Base-by-base conservation (phyloP, 1,140 invertebrate genomes). In the Dendrolimus kikuchii region DNA sequence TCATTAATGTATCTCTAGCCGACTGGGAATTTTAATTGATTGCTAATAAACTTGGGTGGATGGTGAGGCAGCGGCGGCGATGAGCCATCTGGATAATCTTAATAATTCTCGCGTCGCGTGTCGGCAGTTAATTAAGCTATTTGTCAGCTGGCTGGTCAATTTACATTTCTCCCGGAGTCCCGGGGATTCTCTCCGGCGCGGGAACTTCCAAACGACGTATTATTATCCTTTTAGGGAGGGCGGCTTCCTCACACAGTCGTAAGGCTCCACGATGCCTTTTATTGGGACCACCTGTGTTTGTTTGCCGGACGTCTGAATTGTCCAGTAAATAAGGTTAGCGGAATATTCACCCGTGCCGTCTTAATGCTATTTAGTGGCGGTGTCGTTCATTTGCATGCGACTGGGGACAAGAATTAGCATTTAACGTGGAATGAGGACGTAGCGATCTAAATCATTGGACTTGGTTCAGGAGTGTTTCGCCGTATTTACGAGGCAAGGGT, bases 121-220 rank as follows among this genome's bases (percentile, higher is more conserved):
- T 81, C 76, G 70, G 69, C 64, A 70, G 79, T 86, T 86, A 86
- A 86, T 86, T 84, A 86, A 86, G 83, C 83, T 83, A 86, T 86
- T 86, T 86, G 83, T 86, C 83, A 80, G 75, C 71, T 75, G 74
- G 59, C 68, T 58, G 69, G 66, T 77, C 70, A 74, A 84, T 86
- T 86, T 84, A 84, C 79, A 84, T 84, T 81, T 86, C 79, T 79
- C 70, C 67, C 56, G 66, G 66, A 71, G 71, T 68, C 64, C 69
- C 64, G 67, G 62, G 70, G 69, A 70, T 75, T 63, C 66, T 69
- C 64, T 60, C 62, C 60, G 66, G 66, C 61, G 73, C 67, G 68
- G 55, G 66, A 68, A 65, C 72, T 77, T 68, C 68, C 68, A 68
- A 84, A 86, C 80, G 81, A 84, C 73, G 80, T 76, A 86, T 86